phyloP scores from a whole-genome alignment of 2,113 vertebrate species.

The Daubentonia madagascariensis region DNA sequence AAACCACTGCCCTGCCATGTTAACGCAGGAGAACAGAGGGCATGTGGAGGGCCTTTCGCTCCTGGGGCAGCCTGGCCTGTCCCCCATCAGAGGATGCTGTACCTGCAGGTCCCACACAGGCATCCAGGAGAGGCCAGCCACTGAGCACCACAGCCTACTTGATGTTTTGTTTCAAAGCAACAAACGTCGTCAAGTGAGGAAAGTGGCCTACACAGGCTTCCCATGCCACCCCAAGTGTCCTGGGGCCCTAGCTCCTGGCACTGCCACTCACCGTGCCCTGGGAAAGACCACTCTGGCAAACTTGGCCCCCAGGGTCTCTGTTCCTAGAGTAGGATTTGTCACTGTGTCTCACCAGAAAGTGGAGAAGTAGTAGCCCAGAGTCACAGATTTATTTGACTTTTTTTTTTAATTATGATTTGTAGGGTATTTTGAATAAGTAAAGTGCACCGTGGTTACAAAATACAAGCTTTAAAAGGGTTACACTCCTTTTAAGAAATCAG shows the following conservation, averaged over 20 bases:
- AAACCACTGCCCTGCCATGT: neutral
- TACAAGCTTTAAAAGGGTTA: neutral
- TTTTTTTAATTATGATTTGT: neutral
- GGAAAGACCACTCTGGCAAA: neutral
- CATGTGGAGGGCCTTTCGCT: too few species aligned
- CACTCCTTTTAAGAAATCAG: neutral
- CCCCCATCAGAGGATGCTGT: neutral
- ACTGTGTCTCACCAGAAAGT: neutral
- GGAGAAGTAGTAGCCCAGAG: neutral
- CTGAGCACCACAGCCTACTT: fast-evolving
- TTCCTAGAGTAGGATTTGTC: neutral
- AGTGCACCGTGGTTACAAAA: neutral
- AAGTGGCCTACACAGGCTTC: neutral
- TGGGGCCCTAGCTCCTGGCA: neutral
- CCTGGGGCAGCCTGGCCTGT: neutral
- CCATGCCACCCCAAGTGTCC: neutral
- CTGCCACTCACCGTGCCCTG: fast-evolving
- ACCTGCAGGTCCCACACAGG: neutral
- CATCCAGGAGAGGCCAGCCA: neutral
- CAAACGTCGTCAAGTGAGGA: neutral
- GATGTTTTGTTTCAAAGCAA: neutral
- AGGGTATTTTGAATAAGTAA: neutral
- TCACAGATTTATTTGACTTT: neutral
- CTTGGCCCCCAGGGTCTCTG: neutral
- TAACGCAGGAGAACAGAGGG: neutral